Evolutionary conservation across 2,888 invertebrate genomes (phyloP).

Genomic region (Leucania comma): DNA sequence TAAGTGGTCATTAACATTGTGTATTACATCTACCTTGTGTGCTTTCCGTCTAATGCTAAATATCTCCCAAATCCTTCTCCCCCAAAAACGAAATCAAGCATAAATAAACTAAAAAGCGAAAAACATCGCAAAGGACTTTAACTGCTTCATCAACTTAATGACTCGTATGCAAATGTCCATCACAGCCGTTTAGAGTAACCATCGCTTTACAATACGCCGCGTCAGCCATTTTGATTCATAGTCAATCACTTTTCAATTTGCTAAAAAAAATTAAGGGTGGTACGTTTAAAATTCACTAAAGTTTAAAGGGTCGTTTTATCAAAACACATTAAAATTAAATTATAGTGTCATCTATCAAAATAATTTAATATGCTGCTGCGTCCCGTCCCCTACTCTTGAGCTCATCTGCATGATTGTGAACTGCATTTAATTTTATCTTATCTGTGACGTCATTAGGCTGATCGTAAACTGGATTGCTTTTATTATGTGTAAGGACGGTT

Average conservation of each 20-base stretch:
- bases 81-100: slow-evolving; percentile 29
- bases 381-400: slow-evolving; percentile 44
- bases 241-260: slow-evolving; percentile 73
- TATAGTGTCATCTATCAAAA: slow-evolving; percentile 87
- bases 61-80: neutral
- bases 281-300: slow-evolving; percentile 67
- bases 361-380: slow-evolving; percentile 85
- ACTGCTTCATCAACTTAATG: slow-evolving; percentile 54
- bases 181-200: slow-evolving; percentile 57
- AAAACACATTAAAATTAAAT: slow-evolving; percentile 89
- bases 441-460: slow-evolving; percentile 80
- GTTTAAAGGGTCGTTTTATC: slow-evolving; percentile 81
- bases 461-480: slow-evolving; percentile 64
- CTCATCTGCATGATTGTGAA: slow-evolving; percentile 83
- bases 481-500: slow-evolving; percentile 63
- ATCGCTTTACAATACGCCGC: slow-evolving; percentile 66
- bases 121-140: slow-evolving; percentile 40
- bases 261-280: slow-evolving; percentile 70
- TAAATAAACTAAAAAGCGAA: slow-evolving; percentile 32
- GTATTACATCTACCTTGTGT: no score
- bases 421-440: slow-evolving; percentile 85
- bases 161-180: slow-evolving; percentile 66
- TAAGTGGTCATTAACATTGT: no score
- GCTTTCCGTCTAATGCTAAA: neutral
- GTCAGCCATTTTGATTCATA: slow-evolving; percentile 56